Percentiles rank a stretch among this genome's conserved stretches.
Evolutionary conservation across 2,113 vertebrate species (phyloP).

Genomic region (Apus apus): DNA sequence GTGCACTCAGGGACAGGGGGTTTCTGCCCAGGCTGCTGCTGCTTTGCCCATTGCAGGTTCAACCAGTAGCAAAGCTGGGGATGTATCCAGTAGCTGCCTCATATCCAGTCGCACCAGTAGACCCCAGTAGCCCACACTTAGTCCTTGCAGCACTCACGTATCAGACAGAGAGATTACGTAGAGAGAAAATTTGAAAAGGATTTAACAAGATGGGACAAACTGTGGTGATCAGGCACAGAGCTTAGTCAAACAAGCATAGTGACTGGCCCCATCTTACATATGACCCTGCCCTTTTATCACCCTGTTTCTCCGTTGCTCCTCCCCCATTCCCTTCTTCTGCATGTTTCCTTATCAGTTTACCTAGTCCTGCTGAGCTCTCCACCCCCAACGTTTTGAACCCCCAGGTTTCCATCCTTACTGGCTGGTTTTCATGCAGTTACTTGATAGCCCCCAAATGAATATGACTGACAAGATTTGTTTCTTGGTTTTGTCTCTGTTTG

Average conservation of each 20-base stretch:
- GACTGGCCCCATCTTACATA: background rate
- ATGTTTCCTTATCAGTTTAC: background rate
- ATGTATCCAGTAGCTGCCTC: background rate
- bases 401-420: background rate
- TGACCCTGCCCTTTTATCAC: background rate
- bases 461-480: background rate
- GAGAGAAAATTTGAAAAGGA: background rate
- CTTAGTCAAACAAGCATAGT: background rate
- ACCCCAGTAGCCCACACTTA: rapidly evolving
- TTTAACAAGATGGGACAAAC: background rate
- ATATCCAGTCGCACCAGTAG: rapidly evolving
- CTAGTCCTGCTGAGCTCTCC: rapidly evolving
- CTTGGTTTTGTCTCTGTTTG: background rate
- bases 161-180: background rate
- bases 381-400: rapidly evolving
- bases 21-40: background rate
- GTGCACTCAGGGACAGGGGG: rapidly evolving
- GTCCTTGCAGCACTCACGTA: background rate
- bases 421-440: background rate
- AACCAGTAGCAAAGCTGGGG: background rate
- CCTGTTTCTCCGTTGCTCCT: background rate
- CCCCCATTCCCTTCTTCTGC: background rate
- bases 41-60: background rate
- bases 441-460: background rate
- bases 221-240: background rate